Conservation (phyloP, 2,113 vertebrate species). For the Nyctereutes procyonoides region DNA sequence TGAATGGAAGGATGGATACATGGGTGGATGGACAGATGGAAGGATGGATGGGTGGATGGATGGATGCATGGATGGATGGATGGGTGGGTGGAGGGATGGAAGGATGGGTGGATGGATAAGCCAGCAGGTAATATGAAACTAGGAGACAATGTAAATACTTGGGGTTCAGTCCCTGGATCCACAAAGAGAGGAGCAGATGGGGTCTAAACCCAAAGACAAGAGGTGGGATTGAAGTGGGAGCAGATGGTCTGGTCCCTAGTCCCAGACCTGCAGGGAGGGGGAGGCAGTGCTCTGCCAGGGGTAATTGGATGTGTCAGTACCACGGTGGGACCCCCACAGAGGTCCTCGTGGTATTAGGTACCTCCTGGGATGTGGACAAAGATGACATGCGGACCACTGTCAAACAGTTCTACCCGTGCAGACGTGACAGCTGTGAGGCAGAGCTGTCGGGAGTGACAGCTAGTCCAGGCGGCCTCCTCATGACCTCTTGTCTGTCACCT, state of each 20-base stretch:
- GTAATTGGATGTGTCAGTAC: not conserved
- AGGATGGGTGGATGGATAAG: not conserved
- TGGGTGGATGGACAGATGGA: too few species aligned
- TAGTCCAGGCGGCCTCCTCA: not conserved
- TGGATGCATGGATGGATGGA: not conserved
- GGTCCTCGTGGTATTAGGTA: not conserved
- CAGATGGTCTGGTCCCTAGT: not conserved
- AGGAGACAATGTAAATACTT: not conserved
- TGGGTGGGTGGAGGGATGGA: not conserved
- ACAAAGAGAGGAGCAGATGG: not conserved
- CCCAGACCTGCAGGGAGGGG: not conserved
- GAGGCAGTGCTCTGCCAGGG: not conserved
- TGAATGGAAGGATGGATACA: too few species aligned
- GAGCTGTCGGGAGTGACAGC: not conserved
- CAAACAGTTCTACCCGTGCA: not conserved
- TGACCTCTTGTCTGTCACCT: not conserved
- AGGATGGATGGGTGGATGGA: not conserved
- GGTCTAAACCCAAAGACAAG: not conserved
- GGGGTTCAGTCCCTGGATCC: not conserved
- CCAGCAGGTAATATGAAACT: not conserved
- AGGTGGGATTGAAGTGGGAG: not conserved
- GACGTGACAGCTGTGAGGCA: not conserved
- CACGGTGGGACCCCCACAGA: too few species aligned
- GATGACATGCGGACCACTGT: not conserved
- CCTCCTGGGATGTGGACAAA: not conserved